Percentiles rank a stretch among this genome's conserved stretches.
Evolutionary conservation across 2,888 invertebrate species (phyloP).

Genomic region (Rhynchonema sp.): DNA sequence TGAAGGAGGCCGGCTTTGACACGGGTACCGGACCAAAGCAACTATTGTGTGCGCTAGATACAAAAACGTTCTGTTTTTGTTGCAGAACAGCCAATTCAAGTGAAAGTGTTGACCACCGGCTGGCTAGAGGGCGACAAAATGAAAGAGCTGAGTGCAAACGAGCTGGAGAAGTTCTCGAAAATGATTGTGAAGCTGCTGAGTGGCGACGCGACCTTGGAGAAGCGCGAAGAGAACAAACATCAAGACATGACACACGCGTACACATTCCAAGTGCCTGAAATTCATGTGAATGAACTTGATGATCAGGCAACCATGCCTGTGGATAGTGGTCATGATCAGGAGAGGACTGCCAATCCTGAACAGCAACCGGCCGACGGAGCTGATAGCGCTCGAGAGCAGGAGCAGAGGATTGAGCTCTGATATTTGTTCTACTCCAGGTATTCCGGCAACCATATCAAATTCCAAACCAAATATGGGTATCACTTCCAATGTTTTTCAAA

Average conservation of each 20-base stretch:
- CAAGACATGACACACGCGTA: not conserved
- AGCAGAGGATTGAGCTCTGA: no score
- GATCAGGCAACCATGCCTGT: no score
- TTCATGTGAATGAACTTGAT: no score
- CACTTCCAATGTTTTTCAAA: no score
- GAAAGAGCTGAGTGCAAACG: not conserved
- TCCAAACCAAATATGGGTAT: no score
- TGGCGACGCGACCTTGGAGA: not conserved
- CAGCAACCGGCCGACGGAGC: no score
- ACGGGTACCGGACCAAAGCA: no score
- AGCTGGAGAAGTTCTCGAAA: not conserved
- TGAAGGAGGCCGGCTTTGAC: constrained; percentile 7
- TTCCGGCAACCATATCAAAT: no score
- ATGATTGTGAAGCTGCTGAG: not conserved
- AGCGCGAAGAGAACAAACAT: not conserved
- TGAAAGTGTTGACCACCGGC: constrained; percentile 5
- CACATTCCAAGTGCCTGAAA: not conserved
- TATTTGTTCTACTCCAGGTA: no score
- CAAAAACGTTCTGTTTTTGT: not conserved
- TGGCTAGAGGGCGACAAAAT: constrained; percentile 1
- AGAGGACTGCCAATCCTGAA: no score
- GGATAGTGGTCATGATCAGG: no score
- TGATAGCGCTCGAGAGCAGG: no score
- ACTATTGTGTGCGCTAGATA: not conserved
- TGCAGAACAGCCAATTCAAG: constrained; percentile 3